Base-by-base conservation (phyloP, 2,888 invertebrate species). In the Pyrochroa serraticornis region DNA sequence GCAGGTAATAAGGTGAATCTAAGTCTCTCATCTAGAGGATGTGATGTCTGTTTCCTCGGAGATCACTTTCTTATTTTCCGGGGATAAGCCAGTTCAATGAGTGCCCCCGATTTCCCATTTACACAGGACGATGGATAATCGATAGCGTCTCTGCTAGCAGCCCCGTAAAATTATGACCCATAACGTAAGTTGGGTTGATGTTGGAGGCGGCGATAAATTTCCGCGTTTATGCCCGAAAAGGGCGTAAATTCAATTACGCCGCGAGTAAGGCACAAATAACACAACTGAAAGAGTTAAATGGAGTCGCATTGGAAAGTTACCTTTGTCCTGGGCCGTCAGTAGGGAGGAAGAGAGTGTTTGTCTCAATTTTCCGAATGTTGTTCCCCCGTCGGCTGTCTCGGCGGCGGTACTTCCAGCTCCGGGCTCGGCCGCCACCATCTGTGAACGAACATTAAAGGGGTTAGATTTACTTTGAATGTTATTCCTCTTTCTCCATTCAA, bases 351-450 rank as follows among this genome's bases (percentile, higher is more conserved):
- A 91, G 62, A 91, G 83, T 39, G 91, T 91, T 79, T 93, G 92
- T 67, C 90, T 86, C 70, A 93, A 83, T 81, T 92, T 93, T 71
- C 91, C 92, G 77, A 93, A 90, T 54, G 92, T 89, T 34, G 83
- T 84, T 58, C 91, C 90, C 41, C 87, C 85, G 53, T 87, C 82
- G 56, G 87, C 83, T 70, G 85, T 81, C 60, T 87, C 87, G 9
- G 87, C 83, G 57, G 84, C 77, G 67, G 86, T 82, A 42, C 82
- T 78, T 72, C 84, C 84, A 60, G 85, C 79, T 66, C 85, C 84
- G 67, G 90, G 90, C 75, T 91, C 92, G 67, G 90, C 87, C 75
- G 90, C 87, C 83, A 92, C 92, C 90, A 93, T 92, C 93, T 92
- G 81, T 35, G 13, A 37, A 49, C 22, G n/a, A 51, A 36, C 41